A percentile compares a stretch with the other conserved stretches of the same genome.
Evolutionary conservation across 2,797 vertebrate genomes (phyloP).

Genomic region (Trachurus trachurus): DNA sequence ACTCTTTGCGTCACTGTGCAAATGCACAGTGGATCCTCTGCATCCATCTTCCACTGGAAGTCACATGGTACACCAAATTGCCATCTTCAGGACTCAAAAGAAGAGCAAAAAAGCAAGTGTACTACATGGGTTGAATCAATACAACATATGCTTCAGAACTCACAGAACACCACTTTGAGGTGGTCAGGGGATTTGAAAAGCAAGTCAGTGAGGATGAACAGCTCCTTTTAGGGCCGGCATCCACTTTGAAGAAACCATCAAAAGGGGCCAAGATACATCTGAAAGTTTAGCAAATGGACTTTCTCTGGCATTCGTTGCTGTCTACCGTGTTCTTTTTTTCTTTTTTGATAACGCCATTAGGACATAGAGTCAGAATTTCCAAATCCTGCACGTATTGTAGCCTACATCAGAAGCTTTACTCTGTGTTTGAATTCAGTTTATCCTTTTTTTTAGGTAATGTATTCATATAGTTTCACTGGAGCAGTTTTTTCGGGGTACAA

Average conservation of each 20-base stretch:
- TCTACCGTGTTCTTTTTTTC: not conserved
- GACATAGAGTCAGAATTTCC: not conserved
- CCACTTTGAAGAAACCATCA: conserved; percentile 32
- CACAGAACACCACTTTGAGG: conserved; percentile 26
- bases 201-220: conserved; percentile 20
- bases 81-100: conserved; percentile 4
- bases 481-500: not conserved
- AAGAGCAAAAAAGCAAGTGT: conserved; percentile 1
- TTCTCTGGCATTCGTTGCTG: conserved; percentile 8
- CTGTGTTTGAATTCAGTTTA: not conserved
- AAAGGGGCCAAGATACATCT: conserved; percentile 8
- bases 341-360: not conserved
- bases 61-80: conserved; percentile 15
- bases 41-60: conserved; percentile 10
- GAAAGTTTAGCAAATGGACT: conserved; percentile 18
- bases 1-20: not conserved
- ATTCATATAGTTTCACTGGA: not conserved
- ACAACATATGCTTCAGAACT: conserved; percentile 27
- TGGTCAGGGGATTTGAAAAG: conserved; percentile 25
- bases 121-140: conserved; percentile 35
- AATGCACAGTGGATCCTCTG: not conserved
- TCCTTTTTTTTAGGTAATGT: not conserved
- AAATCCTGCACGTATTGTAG: not conserved
- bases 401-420: not conserved
- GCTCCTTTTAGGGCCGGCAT: conserved; percentile 12